These are phyloP conservation scores for Tachyglossus aculeatus DNA, from an alignment of 2,797 vertebrate genomes.

Conservation along the genomic window DNA sequence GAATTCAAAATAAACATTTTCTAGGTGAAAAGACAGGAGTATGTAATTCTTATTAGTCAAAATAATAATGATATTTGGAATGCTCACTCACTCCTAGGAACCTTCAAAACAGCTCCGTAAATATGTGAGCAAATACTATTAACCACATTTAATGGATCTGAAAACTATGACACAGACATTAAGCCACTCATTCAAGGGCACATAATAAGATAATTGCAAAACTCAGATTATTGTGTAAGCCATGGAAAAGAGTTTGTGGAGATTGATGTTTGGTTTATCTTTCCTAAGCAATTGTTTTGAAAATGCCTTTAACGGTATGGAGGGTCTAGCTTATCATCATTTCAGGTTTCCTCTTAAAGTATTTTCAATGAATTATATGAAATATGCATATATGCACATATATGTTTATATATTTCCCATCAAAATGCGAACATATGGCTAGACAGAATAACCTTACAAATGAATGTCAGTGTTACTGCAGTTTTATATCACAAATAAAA, in stretches of 20 bases:
- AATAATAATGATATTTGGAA: background rate
- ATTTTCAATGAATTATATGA: background rate
- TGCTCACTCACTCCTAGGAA: background rate
- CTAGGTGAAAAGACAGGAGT: background rate
- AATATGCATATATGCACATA: too few relatives aligned
- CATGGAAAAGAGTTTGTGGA: background rate
- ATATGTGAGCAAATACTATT: background rate
- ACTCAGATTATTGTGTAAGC: background rate
- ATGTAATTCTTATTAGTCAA: background rate
- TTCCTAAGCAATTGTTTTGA: background rate
- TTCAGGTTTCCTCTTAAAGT: background rate
- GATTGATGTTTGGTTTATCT: background rate
- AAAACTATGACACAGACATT: background rate
- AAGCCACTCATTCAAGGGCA: background rate
- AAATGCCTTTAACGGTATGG: too few relatives aligned
- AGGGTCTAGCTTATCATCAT: background rate
- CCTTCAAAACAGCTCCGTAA: background rate
- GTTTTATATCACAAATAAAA: constrained; percentile 4
- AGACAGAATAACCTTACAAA: background rate
- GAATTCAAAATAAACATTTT: background rate
- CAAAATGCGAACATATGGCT: background rate
- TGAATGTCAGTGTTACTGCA: background rate
- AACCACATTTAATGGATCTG: background rate
- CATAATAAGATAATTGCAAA: background rate
- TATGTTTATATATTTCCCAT: background rate